A percentile compares a stretch with the other conserved stretches of the same genome.
phyloP scores from a whole-genome alignment of 1,140 invertebrate genomes.

The Brachionus rubens region DNA sequence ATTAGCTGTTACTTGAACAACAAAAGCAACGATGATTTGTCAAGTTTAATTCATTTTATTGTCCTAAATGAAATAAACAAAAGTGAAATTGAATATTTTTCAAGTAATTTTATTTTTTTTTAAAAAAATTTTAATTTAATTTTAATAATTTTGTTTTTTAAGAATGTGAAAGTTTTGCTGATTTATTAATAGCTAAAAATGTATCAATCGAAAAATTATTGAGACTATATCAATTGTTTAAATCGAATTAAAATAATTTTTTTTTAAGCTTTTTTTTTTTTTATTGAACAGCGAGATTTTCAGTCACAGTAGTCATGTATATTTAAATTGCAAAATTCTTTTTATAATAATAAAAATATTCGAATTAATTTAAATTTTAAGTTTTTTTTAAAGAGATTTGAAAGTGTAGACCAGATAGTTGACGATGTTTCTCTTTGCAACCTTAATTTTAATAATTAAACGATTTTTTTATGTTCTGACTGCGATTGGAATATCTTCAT shows the following conservation, averaged over 20 bases:
- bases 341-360: no score
- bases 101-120: slow-evolving; percentile 34
- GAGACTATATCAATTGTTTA: slow-evolving; percentile 25
- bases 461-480: no score
- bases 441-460: no score
- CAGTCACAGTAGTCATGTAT: no score
- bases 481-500: no score
- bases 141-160: background rate
- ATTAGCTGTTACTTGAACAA: slow-evolving; percentile 17
- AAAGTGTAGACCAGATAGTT: no score
- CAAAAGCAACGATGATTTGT: slow-evolving; percentile 2
- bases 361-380: no score
- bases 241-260: slow-evolving; percentile 24
- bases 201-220: slow-evolving; percentile 22
- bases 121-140: background rate
- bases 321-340: no score
- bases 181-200: background rate
- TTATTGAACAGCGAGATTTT: no score
- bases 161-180: slow-evolving; percentile 29
- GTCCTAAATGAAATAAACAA: slow-evolving; percentile 21
- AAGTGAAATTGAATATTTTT: slow-evolving; percentile 29
- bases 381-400: no score
- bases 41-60: background rate
- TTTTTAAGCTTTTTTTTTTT: background rate
- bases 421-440: no score